These are phyloP conservation scores for Lithophane semibrunnea DNA, from an alignment of 2,888 invertebrate species.

Conservation along the genomic window DNA sequence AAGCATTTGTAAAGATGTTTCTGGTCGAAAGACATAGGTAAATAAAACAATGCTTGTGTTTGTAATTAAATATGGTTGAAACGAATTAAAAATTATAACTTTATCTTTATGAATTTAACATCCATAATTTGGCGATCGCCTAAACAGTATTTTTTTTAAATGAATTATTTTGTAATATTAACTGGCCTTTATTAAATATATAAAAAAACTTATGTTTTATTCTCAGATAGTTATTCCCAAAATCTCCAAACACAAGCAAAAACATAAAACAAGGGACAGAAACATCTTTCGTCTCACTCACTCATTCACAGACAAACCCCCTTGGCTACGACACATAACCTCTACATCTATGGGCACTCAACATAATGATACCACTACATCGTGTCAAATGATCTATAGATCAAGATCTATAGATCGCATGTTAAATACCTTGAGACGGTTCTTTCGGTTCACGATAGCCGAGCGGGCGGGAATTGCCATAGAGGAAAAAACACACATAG, in stretches of 20 bases:
- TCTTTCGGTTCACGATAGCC: conserved; percentile 91
- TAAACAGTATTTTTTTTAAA: not conserved
- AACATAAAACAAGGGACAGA: conserved; percentile 69
- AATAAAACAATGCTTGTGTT: conserved; percentile 34
- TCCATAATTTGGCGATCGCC: not conserved
- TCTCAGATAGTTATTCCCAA: no score
- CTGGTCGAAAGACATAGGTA: conserved; percentile 62
- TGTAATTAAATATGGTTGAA: not conserved
- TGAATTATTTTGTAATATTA: not conserved
- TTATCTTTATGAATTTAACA: no score
- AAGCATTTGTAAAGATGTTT: conserved; percentile 78
- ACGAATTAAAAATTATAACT: not conserved
- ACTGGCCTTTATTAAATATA: no score
- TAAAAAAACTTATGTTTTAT: not conserved
- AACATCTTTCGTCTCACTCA: conserved; percentile 81
- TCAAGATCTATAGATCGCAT: conserved; percentile 68
- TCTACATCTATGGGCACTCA: conserved; percentile 87
- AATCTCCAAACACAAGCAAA: conserved; percentile 43
- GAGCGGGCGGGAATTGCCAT: conserved; percentile 92
- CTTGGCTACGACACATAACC: conserved; percentile 90
- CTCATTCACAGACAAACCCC: conserved; percentile 87
- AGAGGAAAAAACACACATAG: conserved; percentile 93
- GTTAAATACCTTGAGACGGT: conserved; percentile 89
- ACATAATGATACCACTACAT: conserved; percentile 85
- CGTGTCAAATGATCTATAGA: conserved; percentile 73